These are phyloP conservation scores for Chymomyza amoena DNA, from an alignment of 2,888 invertebrate genomes.

Conservation along the genomic window DNA sequence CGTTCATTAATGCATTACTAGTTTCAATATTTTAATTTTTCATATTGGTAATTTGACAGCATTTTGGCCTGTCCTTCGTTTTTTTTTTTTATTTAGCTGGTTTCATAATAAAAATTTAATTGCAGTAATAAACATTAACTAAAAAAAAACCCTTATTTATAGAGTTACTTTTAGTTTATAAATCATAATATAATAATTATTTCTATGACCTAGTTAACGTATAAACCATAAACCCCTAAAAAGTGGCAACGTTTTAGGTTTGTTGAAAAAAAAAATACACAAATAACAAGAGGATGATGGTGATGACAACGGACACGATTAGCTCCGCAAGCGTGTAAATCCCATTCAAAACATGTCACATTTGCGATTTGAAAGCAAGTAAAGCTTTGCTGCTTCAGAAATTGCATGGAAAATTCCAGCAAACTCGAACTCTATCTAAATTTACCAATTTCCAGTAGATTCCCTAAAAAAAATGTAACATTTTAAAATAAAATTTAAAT, in stretches of 20 bases:
- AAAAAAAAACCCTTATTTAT: neutral
- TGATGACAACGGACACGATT: constrained; percentile 48
- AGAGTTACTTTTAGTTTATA: no score
- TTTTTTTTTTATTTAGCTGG: constrained; percentile 24
- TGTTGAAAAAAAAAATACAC: constrained; percentile 46
- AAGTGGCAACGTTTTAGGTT: constrained; percentile 30
- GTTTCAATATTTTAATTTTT: constrained; percentile 33
- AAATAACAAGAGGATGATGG: neutral
- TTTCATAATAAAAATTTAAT: constrained; percentile 39
- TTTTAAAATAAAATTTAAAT: no score
- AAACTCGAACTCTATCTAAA: no score
- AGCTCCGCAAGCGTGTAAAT: constrained; percentile 67
- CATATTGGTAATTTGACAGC: constrained; percentile 15
- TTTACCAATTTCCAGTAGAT: no score
- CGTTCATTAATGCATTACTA: constrained; percentile 30
- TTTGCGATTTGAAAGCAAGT: no score
- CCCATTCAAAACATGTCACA: constrained; percentile 67
- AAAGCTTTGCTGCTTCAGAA: no score
- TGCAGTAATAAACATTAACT: constrained; percentile 47
- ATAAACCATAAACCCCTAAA: constrained; percentile 7
- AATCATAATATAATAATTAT: constrained; percentile 41
- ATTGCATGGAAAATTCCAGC: no score
- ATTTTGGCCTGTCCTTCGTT: no score
- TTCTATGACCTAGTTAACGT: constrained; percentile 38
- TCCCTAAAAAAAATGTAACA: no score